A percentile compares a stretch with the other conserved stretches of the same genome.
phyloP scores from a whole-genome alignment of 2,888 invertebrate species.

The Drosophila sordidula region DNA sequence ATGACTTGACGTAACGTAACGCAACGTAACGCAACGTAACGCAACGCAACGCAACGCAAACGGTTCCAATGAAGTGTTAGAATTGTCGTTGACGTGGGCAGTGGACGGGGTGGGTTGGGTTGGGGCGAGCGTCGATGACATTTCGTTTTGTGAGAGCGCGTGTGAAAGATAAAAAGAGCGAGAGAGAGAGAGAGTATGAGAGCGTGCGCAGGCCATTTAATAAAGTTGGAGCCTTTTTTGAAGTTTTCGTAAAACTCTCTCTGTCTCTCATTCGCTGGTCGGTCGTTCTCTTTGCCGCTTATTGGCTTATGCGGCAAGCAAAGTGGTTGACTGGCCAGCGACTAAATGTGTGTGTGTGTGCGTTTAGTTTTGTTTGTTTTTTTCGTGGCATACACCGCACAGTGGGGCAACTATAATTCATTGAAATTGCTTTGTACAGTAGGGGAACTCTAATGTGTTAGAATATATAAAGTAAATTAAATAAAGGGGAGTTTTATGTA shows the following conservation, averaged over 20 bases:
- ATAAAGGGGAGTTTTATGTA: background rate
- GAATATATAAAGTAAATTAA: no score
- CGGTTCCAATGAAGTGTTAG: constrained; percentile 79
- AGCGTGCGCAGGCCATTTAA: constrained; percentile 53
- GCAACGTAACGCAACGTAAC: constrained; percentile 43
- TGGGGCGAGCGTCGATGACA: constrained; percentile 28
- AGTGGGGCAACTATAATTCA: constrained; percentile 41
- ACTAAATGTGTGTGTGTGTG: constrained; percentile 26
- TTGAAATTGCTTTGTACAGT: no score
- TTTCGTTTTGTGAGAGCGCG: constrained; percentile 22
- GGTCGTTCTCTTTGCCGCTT: constrained; percentile 42
- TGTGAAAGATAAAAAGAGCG: constrained; percentile 7
- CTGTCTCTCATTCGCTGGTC: constrained; percentile 23
- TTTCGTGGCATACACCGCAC: constrained; percentile 63
- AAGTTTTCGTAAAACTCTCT: constrained; percentile 33
- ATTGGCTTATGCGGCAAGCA: constrained; percentile 75
- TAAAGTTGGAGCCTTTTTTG: constrained; percentile 64
- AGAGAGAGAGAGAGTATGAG: constrained; percentile 28
- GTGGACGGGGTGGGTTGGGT: constrained; percentile 4
- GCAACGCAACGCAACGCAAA: constrained; percentile 34
- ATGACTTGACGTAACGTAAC: constrained; percentile 64
- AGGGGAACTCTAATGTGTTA: no score
- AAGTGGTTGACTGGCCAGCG: constrained; percentile 68
- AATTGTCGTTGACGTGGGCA: constrained; percentile 45
- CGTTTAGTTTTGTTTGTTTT: constrained; percentile 65